Conservation (phyloP, 2,797 vertebrate genomes). For the Enteromius argenteus region DNA sequence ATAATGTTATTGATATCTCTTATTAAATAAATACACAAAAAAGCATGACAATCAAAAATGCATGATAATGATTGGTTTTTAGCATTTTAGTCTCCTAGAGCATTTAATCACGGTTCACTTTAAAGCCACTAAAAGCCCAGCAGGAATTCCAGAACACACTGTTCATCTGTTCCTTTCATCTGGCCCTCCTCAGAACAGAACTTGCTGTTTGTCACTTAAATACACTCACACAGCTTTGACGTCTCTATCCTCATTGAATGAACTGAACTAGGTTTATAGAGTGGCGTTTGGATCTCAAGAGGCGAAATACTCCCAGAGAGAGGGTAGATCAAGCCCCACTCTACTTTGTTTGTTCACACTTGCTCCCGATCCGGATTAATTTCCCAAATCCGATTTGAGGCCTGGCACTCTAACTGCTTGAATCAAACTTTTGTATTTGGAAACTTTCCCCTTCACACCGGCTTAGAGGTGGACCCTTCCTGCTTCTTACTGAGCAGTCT, state of each 20-base stretch:
- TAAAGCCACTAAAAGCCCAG: slow-evolving; percentile 29
- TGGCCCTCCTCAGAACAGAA: slow-evolving; percentile 4
- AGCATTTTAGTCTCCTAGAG: background rate
- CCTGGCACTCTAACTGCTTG: slow-evolving; percentile 61
- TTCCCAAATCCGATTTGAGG: slow-evolving; percentile 80
- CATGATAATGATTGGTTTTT: background rate
- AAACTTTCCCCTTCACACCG: slow-evolving; percentile 80
- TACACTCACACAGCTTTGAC: slow-evolving; percentile 26
- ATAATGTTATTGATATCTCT: no score
- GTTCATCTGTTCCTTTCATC: slow-evolving; percentile 5
- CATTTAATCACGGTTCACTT: slow-evolving; percentile 16
- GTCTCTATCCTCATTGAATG: slow-evolving; percentile 45
- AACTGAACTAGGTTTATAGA: slow-evolving; percentile 3
- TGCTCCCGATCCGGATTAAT: slow-evolving; percentile 72
- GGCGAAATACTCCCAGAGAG: slow-evolving; percentile 8
- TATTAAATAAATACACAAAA: background rate
- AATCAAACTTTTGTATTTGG: slow-evolving; percentile 72
- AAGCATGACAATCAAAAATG: background rate
- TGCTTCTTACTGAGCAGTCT: background rate
- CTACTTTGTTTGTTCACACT: slow-evolving; percentile 40
- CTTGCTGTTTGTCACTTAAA: background rate
- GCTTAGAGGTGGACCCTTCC: slow-evolving; percentile 74
- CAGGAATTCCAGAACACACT: background rate
- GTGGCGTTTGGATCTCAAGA: slow-evolving; percentile 16
- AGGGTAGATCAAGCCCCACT: slow-evolving; percentile 12